Base-by-base conservation (phyloP, 2,888 invertebrate genomes). In the Shargacucullia verbasci region DNA sequence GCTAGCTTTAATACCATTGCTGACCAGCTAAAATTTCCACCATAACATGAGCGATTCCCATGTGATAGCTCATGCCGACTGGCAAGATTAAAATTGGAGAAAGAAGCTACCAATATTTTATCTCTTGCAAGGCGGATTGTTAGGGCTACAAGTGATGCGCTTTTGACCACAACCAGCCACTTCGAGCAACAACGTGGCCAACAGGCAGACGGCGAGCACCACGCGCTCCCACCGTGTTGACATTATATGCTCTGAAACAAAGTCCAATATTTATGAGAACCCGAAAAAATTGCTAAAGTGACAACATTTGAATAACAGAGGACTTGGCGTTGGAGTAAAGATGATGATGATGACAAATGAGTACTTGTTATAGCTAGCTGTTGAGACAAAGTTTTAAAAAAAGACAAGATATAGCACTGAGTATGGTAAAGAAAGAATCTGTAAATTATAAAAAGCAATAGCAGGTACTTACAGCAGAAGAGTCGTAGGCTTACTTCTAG, bases 111-210 rank as follows among this genome's bases (percentile, higher is more conserved):
- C 56, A 35, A 38, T 48, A 37, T 50, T 68, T n/a, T 72, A 80
- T 58, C 70, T 76, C 54, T 67, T 83, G 80, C 88, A 88, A 25
- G 85, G 87, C 0, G 82, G 81, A 33, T 80, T 80, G 0, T 56
- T 29, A 0, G 75, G 62, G 6, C n/a, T 60, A 58, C 90, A 90
- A 2, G 49, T 49, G 7, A 85, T 27, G 9, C 73, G 71, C 59
- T 81, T 85, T 14, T 71, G 71, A 6, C 79, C 77, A 47, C 89
- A 88, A 0, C 81, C 79, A 13, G 61, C 67, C 0, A 77, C 67
- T 35, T 81, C 79, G 4, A 86, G 56, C 15, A 84, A 33, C 68
- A 74, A 81, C 4, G 67, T 39, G 4, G 71, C 72, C 9, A 85
- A 25, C 29, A 83, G 39, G 11, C 62, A 78, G 8, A 81, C 6